phyloP scores from a whole-genome alignment of 92 coral and sea anemone species.

The Zoanthus solanderi region DNA sequence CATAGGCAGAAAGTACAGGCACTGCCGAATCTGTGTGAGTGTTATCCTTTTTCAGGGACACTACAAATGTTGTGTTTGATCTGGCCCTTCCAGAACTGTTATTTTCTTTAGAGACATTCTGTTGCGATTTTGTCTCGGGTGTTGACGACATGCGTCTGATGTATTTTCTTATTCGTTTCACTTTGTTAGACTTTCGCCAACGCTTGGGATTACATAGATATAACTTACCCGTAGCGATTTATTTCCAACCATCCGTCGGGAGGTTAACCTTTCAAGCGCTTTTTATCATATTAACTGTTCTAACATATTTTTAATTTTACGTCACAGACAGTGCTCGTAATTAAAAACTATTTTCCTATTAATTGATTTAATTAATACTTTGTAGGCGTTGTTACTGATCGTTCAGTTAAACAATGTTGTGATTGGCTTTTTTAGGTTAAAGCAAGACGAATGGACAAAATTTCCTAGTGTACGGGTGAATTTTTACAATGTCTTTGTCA shows the following conservation, averaged over 20 bases:
- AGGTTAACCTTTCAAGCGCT: not conserved
- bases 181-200: slow-evolving; percentile 63
- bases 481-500: too few relatives aligned
- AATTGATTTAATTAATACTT: not conserved
- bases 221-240: not conserved
- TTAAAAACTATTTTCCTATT: not conserved
- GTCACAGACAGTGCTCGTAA: not conserved
- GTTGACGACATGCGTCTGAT: slow-evolving; percentile 98
- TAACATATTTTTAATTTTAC: not conserved
- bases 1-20: slow-evolving; percentile 90
- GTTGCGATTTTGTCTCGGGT: slow-evolving; percentile 63
- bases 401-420: too few relatives aligned
- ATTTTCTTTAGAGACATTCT: slow-evolving; percentile 58
- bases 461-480: too few relatives aligned
- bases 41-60: slow-evolving; percentile 42
- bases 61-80: slow-evolving; percentile 47
- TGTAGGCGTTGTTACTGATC: too few relatives aligned
- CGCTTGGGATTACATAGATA: not conserved
- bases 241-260: not conserved
- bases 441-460: too few relatives aligned
- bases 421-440: too few relatives aligned
- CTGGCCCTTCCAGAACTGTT: slow-evolving; percentile 54
- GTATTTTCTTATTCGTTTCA: slow-evolving; percentile 82
- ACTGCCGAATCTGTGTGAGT: slow-evolving; percentile 84
- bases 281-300: not conserved